A percentile compares a stretch with the other conserved stretches of the same genome.
phyloP scores from a whole-genome alignment of 2,888 invertebrate genomes.

The Nycteola revayana region DNA sequence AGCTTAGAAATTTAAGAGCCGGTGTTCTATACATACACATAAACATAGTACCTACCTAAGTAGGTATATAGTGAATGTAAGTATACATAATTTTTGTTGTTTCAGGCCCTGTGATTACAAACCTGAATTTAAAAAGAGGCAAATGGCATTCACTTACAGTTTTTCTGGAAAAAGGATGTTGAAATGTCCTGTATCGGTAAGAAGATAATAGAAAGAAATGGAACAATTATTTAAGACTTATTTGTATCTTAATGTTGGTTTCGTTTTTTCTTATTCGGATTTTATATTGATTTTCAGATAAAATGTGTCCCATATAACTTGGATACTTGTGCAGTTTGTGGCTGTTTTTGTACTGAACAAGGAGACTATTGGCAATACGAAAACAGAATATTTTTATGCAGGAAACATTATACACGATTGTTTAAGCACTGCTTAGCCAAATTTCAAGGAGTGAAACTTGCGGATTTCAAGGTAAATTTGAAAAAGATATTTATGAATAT shows the following conservation, averaged over 20 bases:
- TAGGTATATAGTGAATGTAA: too few relatives aligned
- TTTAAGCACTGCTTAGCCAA: constrained; percentile 67
- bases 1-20: too few relatives aligned
- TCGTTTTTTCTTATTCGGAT: constrained; percentile 3
- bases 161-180: constrained; percentile 65
- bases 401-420: constrained; percentile 63
- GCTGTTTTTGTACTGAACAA: constrained; percentile 68
- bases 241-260: too few relatives aligned
- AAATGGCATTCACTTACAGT: constrained; percentile 67
- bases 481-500: too few relatives aligned
- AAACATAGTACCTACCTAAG: too few relatives aligned
- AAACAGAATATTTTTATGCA: constrained; percentile 68
- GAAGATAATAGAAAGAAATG: constrained; percentile 35
- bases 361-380: constrained; percentile 84
- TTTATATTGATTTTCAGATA: constrained; percentile 56
- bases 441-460: constrained; percentile 64
- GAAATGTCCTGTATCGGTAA: constrained; percentile 66
- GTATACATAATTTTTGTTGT: constrained; percentile 1
- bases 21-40: too few relatives aligned
- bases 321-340: constrained; percentile 68
- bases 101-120: constrained; percentile 68
- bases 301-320: constrained; percentile 78
- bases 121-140: constrained; percentile 54
- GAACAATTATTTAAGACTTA: too few relatives aligned
- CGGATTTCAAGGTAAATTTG: constrained; percentile 71